Conservation (phyloP, 2,113 vertebrate genomes). For the Sitta europaea region DNA sequence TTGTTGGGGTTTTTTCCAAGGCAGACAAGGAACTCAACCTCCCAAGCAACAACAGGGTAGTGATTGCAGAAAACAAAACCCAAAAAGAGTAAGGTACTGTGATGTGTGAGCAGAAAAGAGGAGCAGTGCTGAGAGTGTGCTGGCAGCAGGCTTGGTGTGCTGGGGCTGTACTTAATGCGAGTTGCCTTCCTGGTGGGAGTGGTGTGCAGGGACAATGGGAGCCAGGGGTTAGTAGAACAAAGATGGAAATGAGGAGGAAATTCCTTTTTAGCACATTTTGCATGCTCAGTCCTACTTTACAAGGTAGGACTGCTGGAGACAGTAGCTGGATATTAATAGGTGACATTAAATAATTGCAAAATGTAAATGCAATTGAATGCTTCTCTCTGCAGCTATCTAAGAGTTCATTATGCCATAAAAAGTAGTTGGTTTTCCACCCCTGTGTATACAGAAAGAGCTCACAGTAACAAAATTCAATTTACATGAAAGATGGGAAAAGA, state of each 20-base stretch:
- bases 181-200: neutral
- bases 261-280: constrained; percentile 28
- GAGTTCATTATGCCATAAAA: constrained; percentile 30
- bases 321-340: constrained; percentile 41
- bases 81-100: neutral
- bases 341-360: constrained; percentile 50
- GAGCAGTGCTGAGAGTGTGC: neutral
- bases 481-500: constrained; percentile 37
- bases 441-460: neutral
- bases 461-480: constrained; percentile 39
- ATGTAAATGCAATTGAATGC: constrained; percentile 30
- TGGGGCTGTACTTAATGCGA: fast-evolving
- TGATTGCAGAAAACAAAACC: neutral
- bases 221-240: neutral
- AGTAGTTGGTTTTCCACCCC: neutral
- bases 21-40: neutral
- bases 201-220: neutral
- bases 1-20: neutral
- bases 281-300: neutral
- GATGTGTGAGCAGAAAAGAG: neutral
- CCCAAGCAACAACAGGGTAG: neutral
- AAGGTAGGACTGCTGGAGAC: neutral
- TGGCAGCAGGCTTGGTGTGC: neutral
- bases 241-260: constrained; percentile 34
- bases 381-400: constrained; percentile 4